A percentile compares a stretch with the other conserved stretches of the same genome.
phyloP scores from a whole-genome alignment of 2,113 vertebrate species.

The Chionomys nivalis region DNA sequence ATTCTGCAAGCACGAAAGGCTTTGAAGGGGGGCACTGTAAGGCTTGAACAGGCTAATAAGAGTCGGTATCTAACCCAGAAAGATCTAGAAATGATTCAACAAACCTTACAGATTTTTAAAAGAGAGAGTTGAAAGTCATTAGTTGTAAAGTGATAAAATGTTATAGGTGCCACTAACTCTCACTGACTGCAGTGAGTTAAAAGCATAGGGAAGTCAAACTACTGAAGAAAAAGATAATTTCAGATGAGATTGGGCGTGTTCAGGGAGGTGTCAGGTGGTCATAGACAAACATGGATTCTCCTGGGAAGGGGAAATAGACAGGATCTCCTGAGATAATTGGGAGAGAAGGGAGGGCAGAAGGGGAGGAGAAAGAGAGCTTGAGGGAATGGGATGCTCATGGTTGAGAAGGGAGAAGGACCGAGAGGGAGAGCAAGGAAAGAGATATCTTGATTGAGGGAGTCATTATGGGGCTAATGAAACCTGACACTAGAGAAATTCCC shows the following conservation, averaged over 20 bases:
- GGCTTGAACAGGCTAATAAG: neutral
- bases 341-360: too few species aligned
- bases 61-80: constrained; percentile 29
- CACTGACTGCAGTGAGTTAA: constrained; percentile 35
- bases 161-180: constrained; percentile 72
- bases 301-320: too few species aligned
- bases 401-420: too few species aligned
- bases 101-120: constrained; percentile 65
- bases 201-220: constrained; percentile 60
- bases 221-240: constrained; percentile 56
- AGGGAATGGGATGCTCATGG: too few species aligned
- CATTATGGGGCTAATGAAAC: too few species aligned
- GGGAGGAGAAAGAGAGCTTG: too few species aligned
- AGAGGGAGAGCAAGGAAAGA: too few species aligned
- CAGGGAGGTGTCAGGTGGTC: too few species aligned
- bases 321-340: too few species aligned
- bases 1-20: constrained; percentile 26
- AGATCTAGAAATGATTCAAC: constrained; percentile 74
- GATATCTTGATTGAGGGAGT: too few species aligned
- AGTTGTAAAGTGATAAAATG: constrained; percentile 81
- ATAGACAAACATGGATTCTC: too few species aligned
- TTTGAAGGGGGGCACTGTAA: constrained; percentile 40
- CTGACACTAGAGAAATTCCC: too few species aligned
- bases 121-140: constrained; percentile 75
- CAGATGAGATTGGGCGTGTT: neutral